Base-by-base conservation (phyloP, 2,888 invertebrate genomes). In the Creontiades dilutus region DNA sequence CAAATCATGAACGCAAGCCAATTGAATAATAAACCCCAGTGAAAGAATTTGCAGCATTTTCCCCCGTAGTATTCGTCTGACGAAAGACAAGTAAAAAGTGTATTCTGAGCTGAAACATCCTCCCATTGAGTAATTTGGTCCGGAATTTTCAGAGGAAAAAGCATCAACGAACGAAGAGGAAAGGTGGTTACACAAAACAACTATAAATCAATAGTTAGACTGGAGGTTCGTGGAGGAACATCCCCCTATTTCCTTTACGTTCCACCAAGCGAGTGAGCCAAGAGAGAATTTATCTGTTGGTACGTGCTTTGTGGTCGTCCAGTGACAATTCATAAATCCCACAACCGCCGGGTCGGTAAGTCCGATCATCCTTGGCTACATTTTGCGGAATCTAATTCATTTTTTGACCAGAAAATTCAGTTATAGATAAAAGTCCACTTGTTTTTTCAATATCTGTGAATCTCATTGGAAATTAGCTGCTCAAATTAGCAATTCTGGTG, bases 291-390 rank as follows among this genome's bases (percentile, higher is more conserved):
- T 85, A 85, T 85, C 85, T 85, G 85, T 85, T 85, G 85, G 85
- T 85, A 57, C 85, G 85, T 57, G 85, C 85, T 61, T 85, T 85
- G 85, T 61, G 85, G 85, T 61, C 85, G 28, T 61, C 61, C 55
- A 61, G 37, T 85, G 85, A 85, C 85, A 85, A 85, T 85, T 85
- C 85, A 85, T 85, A 85, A 85, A 85, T 85, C 85, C 57, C 57
- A 11, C 4, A n/a, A 46, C 37, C 85, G 23, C 27, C 13, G 37
- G 37, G 23, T 12, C n/a, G 57, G 57, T n/a, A 85, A 48, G 27
- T 27, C 82, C 52, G 52, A 52, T 82, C 82, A 82, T 82, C 82
- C 82, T 82, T 23, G 19, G 5, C 48, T 52, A 13, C 82, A 46
- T n/a, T 46, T 9, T 7, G 52, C 52, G 12, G 12, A 82, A 82